Evolutionary conservation across 2,797 vertebrate species (phyloP), one percentile per base, ranked within the genome.

Genomic region (Tolypeutes matacus): DNA sequence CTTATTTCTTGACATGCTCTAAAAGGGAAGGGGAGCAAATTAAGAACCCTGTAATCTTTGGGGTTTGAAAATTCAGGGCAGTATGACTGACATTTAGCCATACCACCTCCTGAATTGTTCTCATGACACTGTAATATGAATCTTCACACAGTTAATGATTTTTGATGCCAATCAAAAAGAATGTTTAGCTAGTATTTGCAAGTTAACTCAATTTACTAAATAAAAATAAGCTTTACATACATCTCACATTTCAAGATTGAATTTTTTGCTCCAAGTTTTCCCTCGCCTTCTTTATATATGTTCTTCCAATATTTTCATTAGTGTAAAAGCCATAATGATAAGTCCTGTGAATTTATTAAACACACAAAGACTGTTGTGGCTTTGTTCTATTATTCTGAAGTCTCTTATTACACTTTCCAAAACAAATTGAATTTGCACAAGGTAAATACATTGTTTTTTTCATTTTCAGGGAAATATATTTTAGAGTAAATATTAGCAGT

Each of bases 381-480:
- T 93, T 81, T 82, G 15, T 94, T 84, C 11, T 84, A 36, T 83
- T 92, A 80, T 72, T 69, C 60, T 95, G 46, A 85, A 17, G n/a
- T 49, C 31, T n/a, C n/a, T 94, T 56, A 65, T 77, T 84, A 73
- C 0, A 75, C 14, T 73, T 90, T 75, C 20, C 7, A 88, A 90
- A 94, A 72, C 29, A 69, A 77, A 60, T 67, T 77, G 20, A 75
- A 12, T 86, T 81, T 73, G 56, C 69, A 39, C 39, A 86, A 92
- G 62, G 42, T 82, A 96, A 94, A 80, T 42, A 69, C 8, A 92
- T 96, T 89, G 89, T 72, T 69, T 94, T 96, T 89, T 58, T 91
- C 70, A 91, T 90, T 84, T 96, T 29, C 17, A 2, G 7, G 2
- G 12, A 92, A 92, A 78, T 87, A 69, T 29, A 64, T 86, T 93